A percentile compares a stretch with the other conserved stretches of the same genome.
These are phyloP conservation scores for Sitodiplosis mosellana DNA, from an alignment of 1,140 invertebrate genomes.

Conservation along the genomic window DNA sequence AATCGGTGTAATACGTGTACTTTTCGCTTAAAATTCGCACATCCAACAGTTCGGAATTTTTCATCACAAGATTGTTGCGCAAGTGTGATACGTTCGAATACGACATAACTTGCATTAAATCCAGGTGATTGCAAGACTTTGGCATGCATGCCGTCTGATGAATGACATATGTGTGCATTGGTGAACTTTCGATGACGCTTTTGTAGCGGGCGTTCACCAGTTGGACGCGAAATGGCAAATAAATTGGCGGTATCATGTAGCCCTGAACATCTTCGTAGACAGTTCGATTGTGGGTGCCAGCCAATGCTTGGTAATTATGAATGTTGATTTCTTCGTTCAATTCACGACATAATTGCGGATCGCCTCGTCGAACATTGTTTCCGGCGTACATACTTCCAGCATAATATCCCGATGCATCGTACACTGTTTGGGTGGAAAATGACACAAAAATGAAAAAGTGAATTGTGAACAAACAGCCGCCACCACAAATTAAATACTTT, in stretches of 20 bases:
- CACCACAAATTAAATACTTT: no score
- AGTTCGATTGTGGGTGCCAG: background rate
- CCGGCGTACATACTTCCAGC: background rate
- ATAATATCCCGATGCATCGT: background rate
- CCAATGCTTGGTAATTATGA: background rate
- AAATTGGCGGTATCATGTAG: no score
- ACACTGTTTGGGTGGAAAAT: conserved; percentile 1
- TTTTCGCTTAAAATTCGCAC: background rate
- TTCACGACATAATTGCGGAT: background rate
- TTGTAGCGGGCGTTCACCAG: background rate
- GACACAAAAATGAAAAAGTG: no score
- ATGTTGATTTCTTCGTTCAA: background rate
- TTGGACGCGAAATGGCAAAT: background rate
- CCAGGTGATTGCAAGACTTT: background rate
- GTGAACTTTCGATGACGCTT: background rate
- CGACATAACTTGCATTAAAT: conserved; percentile 1
- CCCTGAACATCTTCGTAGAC: background rate
- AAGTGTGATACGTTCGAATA: background rate
- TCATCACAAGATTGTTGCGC: background rate
- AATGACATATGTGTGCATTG: background rate
- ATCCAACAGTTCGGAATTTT: background rate
- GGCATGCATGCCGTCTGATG: background rate
- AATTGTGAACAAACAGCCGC: no score
- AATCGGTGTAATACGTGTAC: background rate
- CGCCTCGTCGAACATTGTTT: background rate